Conservation (phyloP, 2,888 invertebrate genomes). For the Sycophila texana region DNA sequence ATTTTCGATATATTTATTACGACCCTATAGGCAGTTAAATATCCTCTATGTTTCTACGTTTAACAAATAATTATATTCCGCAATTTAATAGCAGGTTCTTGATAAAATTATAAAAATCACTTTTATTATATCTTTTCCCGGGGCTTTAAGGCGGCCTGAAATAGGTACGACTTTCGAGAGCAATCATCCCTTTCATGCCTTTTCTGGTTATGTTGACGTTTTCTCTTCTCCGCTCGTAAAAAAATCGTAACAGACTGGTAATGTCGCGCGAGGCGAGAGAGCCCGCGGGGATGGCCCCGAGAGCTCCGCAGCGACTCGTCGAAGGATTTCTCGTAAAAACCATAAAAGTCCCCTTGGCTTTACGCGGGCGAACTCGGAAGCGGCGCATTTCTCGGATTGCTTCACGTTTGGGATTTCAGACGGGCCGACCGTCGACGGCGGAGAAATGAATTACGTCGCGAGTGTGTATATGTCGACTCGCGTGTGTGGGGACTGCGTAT, state of each 20-base stretch:
- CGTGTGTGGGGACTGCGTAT: conserved; percentile 13
- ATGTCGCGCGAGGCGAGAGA: neutral
- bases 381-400: conserved; percentile 51
- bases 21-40: too few relatives aligned
- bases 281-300: neutral
- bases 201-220: conserved; percentile 30
- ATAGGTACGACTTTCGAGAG: too few relatives aligned
- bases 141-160: too few relatives aligned
- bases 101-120: too few relatives aligned
- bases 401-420: conserved; percentile 34
- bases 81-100: too few relatives aligned
- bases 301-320: neutral
- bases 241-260: conserved; percentile 28
- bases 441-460: conserved; percentile 44
- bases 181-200: conserved; percentile 7
- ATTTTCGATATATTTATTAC: neutral
- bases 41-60: too few relatives aligned
- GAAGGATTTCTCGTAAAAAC: conserved; percentile 46
- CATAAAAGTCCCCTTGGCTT: conserved; percentile 50
- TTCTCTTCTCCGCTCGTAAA: conserved; percentile 39
- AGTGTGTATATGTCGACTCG: conserved; percentile 36
- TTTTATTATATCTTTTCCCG: too few relatives aligned
- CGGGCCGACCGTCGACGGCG: conserved; percentile 21
- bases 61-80: too few relatives aligned
- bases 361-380: conserved; percentile 50